Base-by-base conservation (phyloP, 2,113 vertebrate genomes). In the Odontesthes bonariensis region DNA sequence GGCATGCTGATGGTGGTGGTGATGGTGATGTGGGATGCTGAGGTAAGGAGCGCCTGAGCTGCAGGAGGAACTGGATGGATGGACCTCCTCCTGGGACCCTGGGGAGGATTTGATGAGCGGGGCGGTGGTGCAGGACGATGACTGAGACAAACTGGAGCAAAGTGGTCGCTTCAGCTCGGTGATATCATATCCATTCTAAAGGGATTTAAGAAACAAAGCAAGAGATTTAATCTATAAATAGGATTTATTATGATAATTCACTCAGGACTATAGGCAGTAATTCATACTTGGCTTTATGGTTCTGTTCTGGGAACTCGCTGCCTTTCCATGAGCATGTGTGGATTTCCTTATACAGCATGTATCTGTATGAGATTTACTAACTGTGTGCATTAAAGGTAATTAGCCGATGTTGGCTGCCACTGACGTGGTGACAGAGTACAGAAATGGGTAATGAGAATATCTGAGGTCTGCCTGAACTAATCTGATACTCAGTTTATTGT, bases 121-220 rank as follows among this genome's bases (percentile, higher is more conserved):
- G 16, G 94, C 94, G 5, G 91, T 90, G 69, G 93, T 92, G 83
- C 77, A 91, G 63, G 92, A 95, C 23, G 94, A 94, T 3, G 95
- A 93, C 84, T 84, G 92, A 12, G 95, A 93, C 78, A 94, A 47
- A 49, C 95, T 93, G 78, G 93, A 92, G 67, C 94, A 91, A 56
- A 95, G 86, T 3, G 95, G 95, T 58, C 95, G 95, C 92, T 95
- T 96, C 91, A 96, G 73, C 91, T 96, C 94, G 0, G 94, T 94
- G 93, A 96, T 95, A 87, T 96, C 56, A 0, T 96, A 96, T 16
- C 93, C 94, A 40, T 95, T 95, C 96, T 97, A 82, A 17, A 52
- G 69, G 69, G 33, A 20, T 1, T 19, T 38, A 27, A 17, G 44
- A 31, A 59, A 51, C 31, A 51, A 56, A 56, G 19, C 12, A 47